Evolutionary conservation across 1,140 invertebrate genomes (phyloP).

Genomic region (Aphaenogaster floridana): DNA sequence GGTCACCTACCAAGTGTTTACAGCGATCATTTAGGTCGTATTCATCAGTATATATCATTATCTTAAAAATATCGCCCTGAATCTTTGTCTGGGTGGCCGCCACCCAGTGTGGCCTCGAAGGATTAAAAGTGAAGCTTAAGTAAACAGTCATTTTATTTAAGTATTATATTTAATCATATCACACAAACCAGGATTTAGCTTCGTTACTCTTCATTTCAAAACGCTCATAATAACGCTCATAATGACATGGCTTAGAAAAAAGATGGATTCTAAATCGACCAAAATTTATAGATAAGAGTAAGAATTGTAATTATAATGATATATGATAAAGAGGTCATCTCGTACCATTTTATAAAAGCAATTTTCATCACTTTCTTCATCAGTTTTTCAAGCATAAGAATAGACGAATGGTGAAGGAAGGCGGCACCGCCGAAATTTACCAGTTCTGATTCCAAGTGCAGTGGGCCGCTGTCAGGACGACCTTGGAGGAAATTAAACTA

Average conservation of each 20-base stretch:
- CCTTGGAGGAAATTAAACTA: conserved; percentile 86
- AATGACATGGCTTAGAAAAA: background rate
- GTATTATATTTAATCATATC: background rate
- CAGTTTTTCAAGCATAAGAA: background rate
- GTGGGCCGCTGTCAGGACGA: conserved; percentile 87
- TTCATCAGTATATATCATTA: no score
- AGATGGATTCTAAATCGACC: background rate
- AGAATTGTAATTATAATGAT: background rate
- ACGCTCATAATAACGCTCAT: background rate
- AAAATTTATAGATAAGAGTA: background rate
- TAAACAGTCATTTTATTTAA: background rate
- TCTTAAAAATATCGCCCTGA: no score
- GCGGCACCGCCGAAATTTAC: conserved; percentile 66
- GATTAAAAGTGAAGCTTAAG: no score
- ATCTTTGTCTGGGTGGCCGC: no score
- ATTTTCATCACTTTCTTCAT: background rate
- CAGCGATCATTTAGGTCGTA: no score
- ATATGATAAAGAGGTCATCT: background rate
- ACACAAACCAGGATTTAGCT: background rate
- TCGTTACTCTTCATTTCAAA: background rate
- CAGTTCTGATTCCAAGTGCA: conserved; percentile 79
- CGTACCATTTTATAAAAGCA: background rate
- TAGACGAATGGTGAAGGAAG: background rate
- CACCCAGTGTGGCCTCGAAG: no score
- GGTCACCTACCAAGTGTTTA: no score